These are phyloP conservation scores for Neosilurus mollespiculum DNA, from an alignment of 2,797 vertebrate genomes.

Conservation along the genomic window DNA sequence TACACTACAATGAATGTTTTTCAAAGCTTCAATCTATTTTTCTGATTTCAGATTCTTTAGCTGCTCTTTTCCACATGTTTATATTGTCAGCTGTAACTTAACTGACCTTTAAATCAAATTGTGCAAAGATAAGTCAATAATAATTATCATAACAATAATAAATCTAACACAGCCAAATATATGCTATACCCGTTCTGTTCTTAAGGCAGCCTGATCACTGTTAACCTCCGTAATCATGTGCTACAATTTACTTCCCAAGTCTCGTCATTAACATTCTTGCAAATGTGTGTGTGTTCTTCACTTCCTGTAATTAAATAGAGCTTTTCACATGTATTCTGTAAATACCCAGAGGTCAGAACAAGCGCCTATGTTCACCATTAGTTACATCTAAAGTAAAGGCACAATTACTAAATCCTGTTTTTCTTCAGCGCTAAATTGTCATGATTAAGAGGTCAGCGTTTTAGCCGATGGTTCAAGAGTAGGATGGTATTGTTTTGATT, in stretches of 20 bases:
- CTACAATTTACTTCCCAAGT: conserved; percentile 72
- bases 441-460: conserved; percentile 54
- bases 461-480: conserved; percentile 59
- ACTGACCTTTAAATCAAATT: conserved; percentile 50
- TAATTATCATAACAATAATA: conserved; percentile 36
- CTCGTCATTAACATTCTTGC: conserved; percentile 64
- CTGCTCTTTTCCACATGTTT: conserved; percentile 27
- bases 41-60: conserved; percentile 1
- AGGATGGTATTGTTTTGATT: conserved; percentile 56
- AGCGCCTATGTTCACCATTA: conserved; percentile 60
- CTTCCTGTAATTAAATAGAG: conserved; percentile 72
- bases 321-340: conserved; percentile 72
- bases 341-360: conserved; percentile 64
- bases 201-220: conserved; percentile 75
- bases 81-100: conserved; percentile 10
- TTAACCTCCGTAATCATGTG: conserved; percentile 70
- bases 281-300: conserved; percentile 66
- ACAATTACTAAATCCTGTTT: conserved; percentile 55
- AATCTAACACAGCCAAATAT: conserved; percentile 49
- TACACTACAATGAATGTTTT: neutral
- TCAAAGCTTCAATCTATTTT: conserved; percentile 1
- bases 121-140: conserved; percentile 44
- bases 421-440: conserved; percentile 57
- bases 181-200: conserved; percentile 45
- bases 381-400: conserved; percentile 66